Conservation (phyloP, 2,113 vertebrate genomes). For the Charina bottae region DNA sequence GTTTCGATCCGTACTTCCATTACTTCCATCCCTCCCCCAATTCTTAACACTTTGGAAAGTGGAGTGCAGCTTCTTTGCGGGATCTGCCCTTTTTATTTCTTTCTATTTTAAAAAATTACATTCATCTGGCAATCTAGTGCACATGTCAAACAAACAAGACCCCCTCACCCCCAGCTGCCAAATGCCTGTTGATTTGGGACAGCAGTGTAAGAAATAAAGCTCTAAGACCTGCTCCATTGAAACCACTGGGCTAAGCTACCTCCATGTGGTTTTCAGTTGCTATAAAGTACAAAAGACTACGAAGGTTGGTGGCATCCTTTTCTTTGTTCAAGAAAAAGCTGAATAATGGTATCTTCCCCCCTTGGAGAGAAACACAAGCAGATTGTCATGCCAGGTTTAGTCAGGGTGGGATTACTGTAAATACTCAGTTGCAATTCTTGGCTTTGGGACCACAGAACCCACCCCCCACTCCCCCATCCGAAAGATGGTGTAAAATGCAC, state of each 20-base stretch:
- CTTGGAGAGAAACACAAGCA: slow-evolving; percentile 8
- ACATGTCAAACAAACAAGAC: neutral
- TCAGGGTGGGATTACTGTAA: slow-evolving; percentile 23
- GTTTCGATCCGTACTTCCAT: neutral
- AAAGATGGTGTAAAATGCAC: neutral
- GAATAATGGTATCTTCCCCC: neutral
- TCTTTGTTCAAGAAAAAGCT: slow-evolving; percentile 28
- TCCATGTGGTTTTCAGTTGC: neutral
- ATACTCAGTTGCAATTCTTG: slow-evolving; percentile 10
- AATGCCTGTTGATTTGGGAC: neutral
- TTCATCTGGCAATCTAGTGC: neutral
- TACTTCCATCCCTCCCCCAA: neutral
- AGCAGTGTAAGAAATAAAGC: neutral
- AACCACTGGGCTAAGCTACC: neutral
- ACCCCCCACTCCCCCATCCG: neutral
- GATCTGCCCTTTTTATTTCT: neutral
- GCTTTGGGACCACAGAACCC: slow-evolving; percentile 18
- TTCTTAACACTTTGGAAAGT: neutral
- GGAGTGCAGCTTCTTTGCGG: too few relatives aligned
- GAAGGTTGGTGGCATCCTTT: slow-evolving; percentile 4
- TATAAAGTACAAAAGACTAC: neutral
- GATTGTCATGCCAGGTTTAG: neutral
- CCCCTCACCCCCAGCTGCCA: neutral
- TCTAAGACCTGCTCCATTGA: accelerated
- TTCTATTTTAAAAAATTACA: neutral